Evolutionary conservation across 2,797 vertebrate species (phyloP).

Genomic region (Tamandua tetradactyla): DNA sequence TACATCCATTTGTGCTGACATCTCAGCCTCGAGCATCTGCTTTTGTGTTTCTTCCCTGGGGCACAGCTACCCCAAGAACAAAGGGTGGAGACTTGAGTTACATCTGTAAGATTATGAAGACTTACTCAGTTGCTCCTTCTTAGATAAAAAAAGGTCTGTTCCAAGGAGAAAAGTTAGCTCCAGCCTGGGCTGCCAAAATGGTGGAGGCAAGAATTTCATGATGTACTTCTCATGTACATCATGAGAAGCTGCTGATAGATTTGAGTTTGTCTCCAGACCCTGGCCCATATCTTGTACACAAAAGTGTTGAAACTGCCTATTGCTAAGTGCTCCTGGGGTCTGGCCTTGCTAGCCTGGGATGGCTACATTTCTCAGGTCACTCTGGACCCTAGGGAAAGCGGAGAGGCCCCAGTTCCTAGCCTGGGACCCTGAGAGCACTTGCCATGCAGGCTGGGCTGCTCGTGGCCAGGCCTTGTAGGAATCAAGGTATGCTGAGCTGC

Average conservation of each 20-base stretch:
- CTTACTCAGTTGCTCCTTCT: not conserved
- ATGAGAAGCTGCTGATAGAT: not conserved
- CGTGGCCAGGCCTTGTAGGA: not conserved
- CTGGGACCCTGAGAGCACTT: not conserved
- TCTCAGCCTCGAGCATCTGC: not conserved
- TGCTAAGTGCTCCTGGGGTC: not conserved
- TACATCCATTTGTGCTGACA: not conserved
- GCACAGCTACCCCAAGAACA: too few relatives aligned
- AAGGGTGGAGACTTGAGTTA: not conserved
- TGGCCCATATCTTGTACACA: not conserved
- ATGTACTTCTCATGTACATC: not conserved
- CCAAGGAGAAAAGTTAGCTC: not conserved
- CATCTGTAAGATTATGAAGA: not conserved
- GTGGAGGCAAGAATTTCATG: not conserved
- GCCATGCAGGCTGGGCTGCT: accelerated
- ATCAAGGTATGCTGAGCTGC: not conserved
- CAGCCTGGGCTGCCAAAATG: not conserved
- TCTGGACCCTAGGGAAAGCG: not conserved
- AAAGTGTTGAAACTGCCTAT: not conserved
- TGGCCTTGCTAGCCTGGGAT: not conserved
- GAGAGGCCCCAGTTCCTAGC: not conserved
- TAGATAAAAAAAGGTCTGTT: not conserved
- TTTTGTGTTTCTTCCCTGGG: not conserved
- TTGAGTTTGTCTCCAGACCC: not conserved
- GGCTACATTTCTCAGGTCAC: not conserved